These are phyloP conservation scores for Glossophaga mutica DNA, from an alignment of 2,797 vertebrate genomes.

Conservation along the genomic window DNA sequence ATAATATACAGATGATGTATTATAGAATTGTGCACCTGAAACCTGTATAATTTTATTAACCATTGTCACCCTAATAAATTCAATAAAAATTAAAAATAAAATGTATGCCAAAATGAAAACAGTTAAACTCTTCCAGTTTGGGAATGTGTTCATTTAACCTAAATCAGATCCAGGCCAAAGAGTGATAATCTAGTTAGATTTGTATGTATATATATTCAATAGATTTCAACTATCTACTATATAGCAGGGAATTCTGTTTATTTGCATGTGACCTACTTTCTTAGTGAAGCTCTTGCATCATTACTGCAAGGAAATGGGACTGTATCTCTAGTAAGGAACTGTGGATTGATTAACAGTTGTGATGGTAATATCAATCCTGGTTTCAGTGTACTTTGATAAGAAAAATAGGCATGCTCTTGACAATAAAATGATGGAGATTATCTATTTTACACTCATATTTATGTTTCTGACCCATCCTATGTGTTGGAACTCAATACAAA, in stretches of 20 bases:
- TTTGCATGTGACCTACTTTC: not conserved
- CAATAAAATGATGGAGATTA: not conserved
- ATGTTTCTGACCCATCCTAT: not conserved
- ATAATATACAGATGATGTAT: not conserved
- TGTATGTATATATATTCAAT: not conserved
- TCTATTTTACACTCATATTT: not conserved
- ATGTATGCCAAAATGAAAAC: not conserved
- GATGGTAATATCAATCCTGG: not conserved
- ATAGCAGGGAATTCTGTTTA: not conserved
- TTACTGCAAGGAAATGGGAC: constrained; percentile 4
- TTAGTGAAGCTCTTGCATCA: constrained; percentile 8
- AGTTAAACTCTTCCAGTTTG: not conserved
- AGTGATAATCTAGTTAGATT: constrained; percentile 1
- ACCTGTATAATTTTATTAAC: not conserved
- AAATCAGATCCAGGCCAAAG: constrained; percentile 39
- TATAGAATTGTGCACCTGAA: not conserved
- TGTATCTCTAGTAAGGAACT: not conserved
- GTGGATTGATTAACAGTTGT: not conserved
- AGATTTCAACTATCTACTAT: not conserved
- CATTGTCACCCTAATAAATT: not conserved
- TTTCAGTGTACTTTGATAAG: not conserved
- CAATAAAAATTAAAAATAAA: not conserved
- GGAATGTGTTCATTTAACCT: not conserved
- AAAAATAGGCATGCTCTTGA: not conserved
- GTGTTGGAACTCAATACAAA: not conserved